phyloP scores from a whole-genome alignment of 2,113 vertebrate genomes.

The Stegostoma tigrinum region DNA sequence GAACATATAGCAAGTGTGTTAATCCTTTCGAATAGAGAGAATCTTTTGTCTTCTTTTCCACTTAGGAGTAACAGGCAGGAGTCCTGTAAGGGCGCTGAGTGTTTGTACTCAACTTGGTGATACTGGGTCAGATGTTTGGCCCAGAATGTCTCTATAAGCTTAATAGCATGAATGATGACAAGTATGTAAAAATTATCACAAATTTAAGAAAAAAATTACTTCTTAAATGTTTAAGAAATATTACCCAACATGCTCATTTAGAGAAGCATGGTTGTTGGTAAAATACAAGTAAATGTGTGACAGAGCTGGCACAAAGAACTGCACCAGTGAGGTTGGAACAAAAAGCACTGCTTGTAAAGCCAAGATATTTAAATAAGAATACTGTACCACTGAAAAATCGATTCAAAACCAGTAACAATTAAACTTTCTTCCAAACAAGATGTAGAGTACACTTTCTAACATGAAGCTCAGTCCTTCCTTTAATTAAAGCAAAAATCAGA shows the following conservation, averaged over 20 bases:
- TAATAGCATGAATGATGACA: not conserved
- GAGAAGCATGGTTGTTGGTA: not conserved
- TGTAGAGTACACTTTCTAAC: not conserved
- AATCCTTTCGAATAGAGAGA: too few relatives aligned
- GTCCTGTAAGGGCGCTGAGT: not conserved
- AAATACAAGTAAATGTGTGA: not conserved
- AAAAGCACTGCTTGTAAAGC: not conserved
- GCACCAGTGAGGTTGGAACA: not conserved
- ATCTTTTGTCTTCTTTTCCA: not conserved
- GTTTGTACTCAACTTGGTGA: not conserved
- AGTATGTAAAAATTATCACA: not conserved
- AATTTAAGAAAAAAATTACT: not conserved
- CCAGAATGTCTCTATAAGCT: not conserved
- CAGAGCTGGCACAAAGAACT: not conserved
- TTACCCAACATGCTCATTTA: not conserved
- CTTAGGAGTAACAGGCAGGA: not conserved
- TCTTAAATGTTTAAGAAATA: not conserved
- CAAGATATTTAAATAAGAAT: constrained; percentile 15
- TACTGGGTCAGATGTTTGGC: not conserved
- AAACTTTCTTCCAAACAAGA: constrained; percentile 27
- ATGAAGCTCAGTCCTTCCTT: not conserved
- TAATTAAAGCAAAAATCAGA: constrained; percentile 14
- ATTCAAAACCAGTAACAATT: constrained; percentile 8
- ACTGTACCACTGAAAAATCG: not conserved
- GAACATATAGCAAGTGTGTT: not conserved